phyloP scores from a whole-genome alignment of 2,888 invertebrate species.

The Rhamnusium bicolor region DNA sequence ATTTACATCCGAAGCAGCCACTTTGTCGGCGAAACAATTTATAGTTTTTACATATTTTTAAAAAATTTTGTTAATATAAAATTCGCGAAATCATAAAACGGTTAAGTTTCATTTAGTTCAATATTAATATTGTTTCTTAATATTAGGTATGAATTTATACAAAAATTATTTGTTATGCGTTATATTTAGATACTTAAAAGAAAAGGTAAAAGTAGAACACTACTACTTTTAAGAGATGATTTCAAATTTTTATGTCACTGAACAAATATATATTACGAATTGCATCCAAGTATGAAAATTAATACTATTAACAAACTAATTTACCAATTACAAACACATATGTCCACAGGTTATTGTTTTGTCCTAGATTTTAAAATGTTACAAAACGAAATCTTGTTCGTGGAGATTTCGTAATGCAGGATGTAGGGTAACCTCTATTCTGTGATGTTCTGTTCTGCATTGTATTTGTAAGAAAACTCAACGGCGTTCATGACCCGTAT shows the following conservation, averaged over 20 bases:
- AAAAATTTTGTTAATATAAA: no score
- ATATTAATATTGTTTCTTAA: no score
- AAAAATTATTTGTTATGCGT: no score
- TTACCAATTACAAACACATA: conserved; percentile 20
- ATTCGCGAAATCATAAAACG: no score
- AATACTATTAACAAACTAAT: conserved; percentile 21
- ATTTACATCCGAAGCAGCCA: no score
- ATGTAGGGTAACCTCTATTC: conserved; percentile 13
- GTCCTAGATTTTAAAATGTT: conserved; percentile 27
- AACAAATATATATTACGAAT: conserved; percentile 12
- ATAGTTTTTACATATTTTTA: no score
- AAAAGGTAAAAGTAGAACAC: conserved; percentile 3
- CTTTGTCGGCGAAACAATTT: no score
- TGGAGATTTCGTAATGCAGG: conserved; percentile 10
- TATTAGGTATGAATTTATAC: no score
- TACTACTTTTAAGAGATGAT: conserved; percentile 3
- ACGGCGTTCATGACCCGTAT: conserved; percentile 21
- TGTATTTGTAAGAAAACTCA: conserved; percentile 2
- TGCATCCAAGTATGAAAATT: conserved; percentile 1
- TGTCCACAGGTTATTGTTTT: conserved; percentile 14
- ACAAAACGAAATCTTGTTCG: conserved; percentile 11
- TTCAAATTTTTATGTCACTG: conserved; percentile 13
- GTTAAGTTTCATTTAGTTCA: no score
- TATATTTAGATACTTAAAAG: not conserved
- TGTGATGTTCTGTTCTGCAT: conserved; percentile 3